Percentiles rank a stretch among this genome's conserved stretches.
phyloP scores from a whole-genome alignment of 2,797 vertebrate species.

The Molothrus ater region DNA sequence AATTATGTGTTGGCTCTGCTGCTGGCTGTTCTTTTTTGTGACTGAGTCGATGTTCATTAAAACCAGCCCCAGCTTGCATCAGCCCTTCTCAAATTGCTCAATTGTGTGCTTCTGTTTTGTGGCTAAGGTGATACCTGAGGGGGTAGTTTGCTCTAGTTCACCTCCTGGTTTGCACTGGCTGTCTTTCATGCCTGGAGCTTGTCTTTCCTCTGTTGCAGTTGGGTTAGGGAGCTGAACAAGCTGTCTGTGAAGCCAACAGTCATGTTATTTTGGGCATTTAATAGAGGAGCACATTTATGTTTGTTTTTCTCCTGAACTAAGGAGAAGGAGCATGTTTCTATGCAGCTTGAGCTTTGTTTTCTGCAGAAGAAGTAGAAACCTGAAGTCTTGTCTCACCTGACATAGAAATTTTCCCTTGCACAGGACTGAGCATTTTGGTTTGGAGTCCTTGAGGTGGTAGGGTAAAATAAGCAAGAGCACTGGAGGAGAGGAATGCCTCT shows the following conservation, averaged over 20 bases:
- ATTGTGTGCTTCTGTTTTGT: not conserved
- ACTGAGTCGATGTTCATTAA: not conserved
- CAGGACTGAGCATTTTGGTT: not conserved
- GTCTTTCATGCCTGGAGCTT: not conserved
- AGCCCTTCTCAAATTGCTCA: not conserved
- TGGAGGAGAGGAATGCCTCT: not conserved
- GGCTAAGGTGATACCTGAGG: not conserved
- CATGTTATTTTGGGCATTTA: not conserved
- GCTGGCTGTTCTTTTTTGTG: not conserved
- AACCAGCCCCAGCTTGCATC: slow-evolving; percentile 14
- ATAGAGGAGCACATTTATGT: not conserved
- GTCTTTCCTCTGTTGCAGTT: not conserved
- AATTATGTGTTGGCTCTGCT: not conserved
- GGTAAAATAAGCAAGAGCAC: not conserved
- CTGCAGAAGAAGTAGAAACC: not conserved
- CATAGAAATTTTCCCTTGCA: not conserved
- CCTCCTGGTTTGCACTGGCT: not conserved
- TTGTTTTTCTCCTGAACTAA: slow-evolving; percentile 9
- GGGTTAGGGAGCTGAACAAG: not conserved
- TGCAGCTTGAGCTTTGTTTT: slow-evolving; percentile 38
- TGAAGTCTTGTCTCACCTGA: not conserved
- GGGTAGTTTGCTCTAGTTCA: not conserved
- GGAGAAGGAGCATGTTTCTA: not conserved
- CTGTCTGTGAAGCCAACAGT: not conserved
- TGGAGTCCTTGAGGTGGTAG: not conserved